Evolutionary conservation across 2,113 vertebrate genomes (phyloP).

Genomic region (Pithys albifrons): DNA sequence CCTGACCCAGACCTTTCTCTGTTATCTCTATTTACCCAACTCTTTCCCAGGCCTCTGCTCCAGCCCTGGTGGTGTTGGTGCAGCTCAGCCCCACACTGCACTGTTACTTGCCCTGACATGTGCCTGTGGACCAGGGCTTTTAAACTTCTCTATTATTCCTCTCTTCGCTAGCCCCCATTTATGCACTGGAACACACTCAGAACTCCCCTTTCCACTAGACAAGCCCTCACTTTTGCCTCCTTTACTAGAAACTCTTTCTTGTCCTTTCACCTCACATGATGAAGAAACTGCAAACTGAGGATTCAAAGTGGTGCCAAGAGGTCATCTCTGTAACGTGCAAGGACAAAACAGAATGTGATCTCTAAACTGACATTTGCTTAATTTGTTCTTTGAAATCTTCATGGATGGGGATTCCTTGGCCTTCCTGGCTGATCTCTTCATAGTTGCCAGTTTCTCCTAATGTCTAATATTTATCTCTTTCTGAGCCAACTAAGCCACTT

Average conservation of each 20-base stretch:
- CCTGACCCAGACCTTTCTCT: neutral
- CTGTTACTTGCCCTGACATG: neutral
- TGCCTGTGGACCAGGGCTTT: neutral
- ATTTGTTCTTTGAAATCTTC: neutral
- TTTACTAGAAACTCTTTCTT: neutral
- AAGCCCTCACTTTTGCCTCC: neutral
- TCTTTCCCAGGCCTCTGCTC: neutral
- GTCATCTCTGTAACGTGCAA: neutral
- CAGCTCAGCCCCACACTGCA: fast-evolving
- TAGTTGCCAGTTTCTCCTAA: neutral
- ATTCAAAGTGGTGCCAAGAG: neutral
- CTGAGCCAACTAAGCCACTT: neutral
- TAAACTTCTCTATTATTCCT: neutral
- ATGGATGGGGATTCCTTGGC: neutral
- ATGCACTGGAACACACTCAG: fast-evolving
- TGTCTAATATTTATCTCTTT: neutral
- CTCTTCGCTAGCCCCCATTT: neutral
- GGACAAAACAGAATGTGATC: neutral
- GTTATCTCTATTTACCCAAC: neutral
- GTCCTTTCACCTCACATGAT: neutral
- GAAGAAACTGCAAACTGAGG: neutral
- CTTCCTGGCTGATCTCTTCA: neutral
- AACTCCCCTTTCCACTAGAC: neutral
- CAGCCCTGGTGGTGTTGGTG: neutral
- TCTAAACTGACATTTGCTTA: neutral